Conservation (phyloP, 1,140 invertebrate genomes). For the Microplitis mediator region DNA sequence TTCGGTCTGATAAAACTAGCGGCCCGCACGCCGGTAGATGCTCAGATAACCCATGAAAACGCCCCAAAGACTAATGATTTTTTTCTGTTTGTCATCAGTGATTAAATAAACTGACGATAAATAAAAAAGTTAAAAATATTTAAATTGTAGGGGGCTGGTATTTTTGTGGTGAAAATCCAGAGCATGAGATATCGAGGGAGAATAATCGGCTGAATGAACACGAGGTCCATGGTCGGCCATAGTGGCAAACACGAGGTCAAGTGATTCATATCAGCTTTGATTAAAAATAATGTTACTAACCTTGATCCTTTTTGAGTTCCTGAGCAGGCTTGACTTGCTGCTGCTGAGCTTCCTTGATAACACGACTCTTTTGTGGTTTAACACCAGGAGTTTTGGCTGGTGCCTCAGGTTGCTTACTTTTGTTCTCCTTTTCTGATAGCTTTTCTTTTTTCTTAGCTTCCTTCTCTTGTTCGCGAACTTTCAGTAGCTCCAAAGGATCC, state of each 20-base stretch:
- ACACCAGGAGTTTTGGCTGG: conserved; percentile 61
- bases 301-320: conserved; percentile 70
- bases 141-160: neutral
- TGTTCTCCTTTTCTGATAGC: conserved; percentile 86
- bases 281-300: conserved; percentile 58
- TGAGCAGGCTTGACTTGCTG: conserved; percentile 59
- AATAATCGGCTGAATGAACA: conserved; percentile 21
- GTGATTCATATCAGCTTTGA: conserved; percentile 20
- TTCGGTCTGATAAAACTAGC: too few relatives aligned
- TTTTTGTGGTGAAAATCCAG: neutral
- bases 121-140: too few relatives aligned
- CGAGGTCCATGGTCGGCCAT: conserved; percentile 38
- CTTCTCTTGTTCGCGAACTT: conserved; percentile 78
- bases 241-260: conserved; percentile 4
- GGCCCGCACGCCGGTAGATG: too few relatives aligned
- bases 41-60: too few relatives aligned
- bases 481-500: conserved; percentile 87
- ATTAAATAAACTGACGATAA: too few relatives aligned
- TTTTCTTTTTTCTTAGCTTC: conserved; percentile 83
- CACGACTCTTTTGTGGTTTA: conserved; percentile 62
- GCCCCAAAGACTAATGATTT: too few relatives aligned
- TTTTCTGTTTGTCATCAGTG: too few relatives aligned
- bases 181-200: neutral
- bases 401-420: conserved; percentile 68
- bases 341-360: conserved; percentile 73